These are phyloP conservation scores for Danaus chrysippus DNA, from an alignment of 2,888 invertebrate genomes.

Conservation along the genomic window DNA sequence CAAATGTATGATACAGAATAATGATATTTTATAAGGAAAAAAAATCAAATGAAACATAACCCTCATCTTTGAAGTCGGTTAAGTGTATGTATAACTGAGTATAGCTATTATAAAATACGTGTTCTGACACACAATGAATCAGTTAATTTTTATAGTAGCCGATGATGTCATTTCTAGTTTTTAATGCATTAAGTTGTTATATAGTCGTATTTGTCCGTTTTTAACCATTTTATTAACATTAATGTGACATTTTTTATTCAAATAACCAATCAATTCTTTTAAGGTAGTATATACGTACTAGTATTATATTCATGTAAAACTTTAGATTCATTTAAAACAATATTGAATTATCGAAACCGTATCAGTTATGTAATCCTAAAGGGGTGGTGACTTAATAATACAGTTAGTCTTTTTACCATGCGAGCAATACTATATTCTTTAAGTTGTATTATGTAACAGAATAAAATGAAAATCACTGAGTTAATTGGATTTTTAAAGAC, in stretches of 20 bases:
- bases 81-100: too few relatives aligned
- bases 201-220: slow-evolving; percentile 3
- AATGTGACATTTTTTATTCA: too few relatives aligned
- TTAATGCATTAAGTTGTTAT: slow-evolving; percentile 6
- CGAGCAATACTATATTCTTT: slow-evolving; percentile 9
- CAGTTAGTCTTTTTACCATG: slow-evolving; percentile 15
- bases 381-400: slow-evolving; percentile 14
- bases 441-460: slow-evolving; percentile 9
- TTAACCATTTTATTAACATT: too few relatives aligned
- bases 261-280: too few relatives aligned
- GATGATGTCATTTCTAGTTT: slow-evolving; percentile 25
- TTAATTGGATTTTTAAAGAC: too few relatives aligned
- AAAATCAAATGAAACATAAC: too few relatives aligned
- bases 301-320: too few relatives aligned
- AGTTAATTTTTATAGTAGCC: slow-evolving; percentile 11
- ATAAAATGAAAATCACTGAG: not conserved
- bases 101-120: not conserved
- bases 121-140: slow-evolving; percentile 15
- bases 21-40: too few relatives aligned
- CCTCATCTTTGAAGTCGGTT: too few relatives aligned
- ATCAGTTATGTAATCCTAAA: slow-evolving; percentile 20
- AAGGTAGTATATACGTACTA: too few relatives aligned
- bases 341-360: slow-evolving; percentile 23
- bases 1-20: too few relatives aligned
- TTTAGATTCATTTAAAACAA: slow-evolving; percentile 19